Percentiles rank a stretch among this genome's conserved stretches.
phyloP scores from a whole-genome alignment of 2,113 vertebrate genomes.

The Hypanus sabinus region DNA sequence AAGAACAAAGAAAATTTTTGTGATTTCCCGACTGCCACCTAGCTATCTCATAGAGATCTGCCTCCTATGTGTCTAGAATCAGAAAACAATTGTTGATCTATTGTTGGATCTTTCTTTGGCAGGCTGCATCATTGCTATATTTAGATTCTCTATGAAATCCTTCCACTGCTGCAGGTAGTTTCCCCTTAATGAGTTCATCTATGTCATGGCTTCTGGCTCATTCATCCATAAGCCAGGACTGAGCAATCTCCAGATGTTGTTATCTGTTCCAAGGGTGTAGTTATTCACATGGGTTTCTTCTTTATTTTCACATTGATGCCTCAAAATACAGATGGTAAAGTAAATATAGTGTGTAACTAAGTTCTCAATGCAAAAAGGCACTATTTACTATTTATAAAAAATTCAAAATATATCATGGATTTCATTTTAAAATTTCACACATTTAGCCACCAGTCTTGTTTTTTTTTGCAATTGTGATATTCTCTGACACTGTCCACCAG shows the following conservation, averaged over 20 bases:
- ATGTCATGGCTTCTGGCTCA: not conserved
- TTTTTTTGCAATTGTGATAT: no score
- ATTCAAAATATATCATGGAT: not conserved
- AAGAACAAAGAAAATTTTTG: not conserved
- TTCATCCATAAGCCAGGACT: slow-evolving; percentile 2
- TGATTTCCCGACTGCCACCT: not conserved
- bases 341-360: not conserved
- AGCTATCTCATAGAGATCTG: not conserved
- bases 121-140: not conserved
- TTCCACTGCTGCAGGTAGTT: not conserved
- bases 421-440: not conserved
- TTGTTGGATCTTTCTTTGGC: not conserved
- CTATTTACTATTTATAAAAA: not conserved
- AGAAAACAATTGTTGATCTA: not conserved
- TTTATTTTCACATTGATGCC: not conserved
- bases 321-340: not conserved
- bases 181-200: not conserved
- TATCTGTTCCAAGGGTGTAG: slow-evolving; percentile 2
- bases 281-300: not conserved
- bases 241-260: slow-evolving; percentile 22
- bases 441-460: not conserved
- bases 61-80: not conserved
- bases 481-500: no score
- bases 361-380: not conserved
- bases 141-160: not conserved